Conservation (phyloP, 2,113 vertebrate genomes). For the Istiophorus platypterus region DNA sequence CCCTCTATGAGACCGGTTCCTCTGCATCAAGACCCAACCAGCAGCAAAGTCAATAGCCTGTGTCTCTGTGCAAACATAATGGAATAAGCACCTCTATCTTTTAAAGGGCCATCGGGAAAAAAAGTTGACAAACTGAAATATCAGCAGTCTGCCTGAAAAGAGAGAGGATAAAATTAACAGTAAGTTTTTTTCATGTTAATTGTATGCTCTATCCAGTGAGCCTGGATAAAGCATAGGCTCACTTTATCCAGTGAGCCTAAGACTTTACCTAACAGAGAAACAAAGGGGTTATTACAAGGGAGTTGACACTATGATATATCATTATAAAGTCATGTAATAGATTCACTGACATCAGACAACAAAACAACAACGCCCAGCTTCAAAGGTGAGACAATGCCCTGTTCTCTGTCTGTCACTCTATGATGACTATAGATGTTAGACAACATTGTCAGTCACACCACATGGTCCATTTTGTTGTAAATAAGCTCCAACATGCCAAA, state of each 20-base stretch:
- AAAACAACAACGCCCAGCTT: slow-evolving; percentile 49
- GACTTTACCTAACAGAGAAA: slow-evolving; percentile 12
- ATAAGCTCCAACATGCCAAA: slow-evolving; percentile 14
- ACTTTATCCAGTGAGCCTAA: no score
- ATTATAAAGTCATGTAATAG: slow-evolving; percentile 53
- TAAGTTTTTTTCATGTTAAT: slow-evolving; percentile 15
- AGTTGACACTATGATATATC: slow-evolving; percentile 37
- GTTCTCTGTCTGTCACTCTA: slow-evolving; percentile 12
- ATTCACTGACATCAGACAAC: slow-evolving; percentile 48
- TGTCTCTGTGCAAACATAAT: slow-evolving; percentile 32
- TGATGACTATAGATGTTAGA: slow-evolving; percentile 35
- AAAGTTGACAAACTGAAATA: slow-evolving; percentile 27
- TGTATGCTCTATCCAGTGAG: no score
- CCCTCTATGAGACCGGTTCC: slow-evolving; percentile 77
- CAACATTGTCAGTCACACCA: slow-evolving; percentile 37
- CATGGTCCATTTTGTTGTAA: slow-evolving; percentile 34
- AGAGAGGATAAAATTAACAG: slow-evolving; percentile 12
- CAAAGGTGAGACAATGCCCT: slow-evolving; percentile 30
- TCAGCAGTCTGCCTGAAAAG: slow-evolving; percentile 3
- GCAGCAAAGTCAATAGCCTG: slow-evolving; percentile 25
- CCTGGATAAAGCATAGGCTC: no score
- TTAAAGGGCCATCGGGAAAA: slow-evolving; percentile 9
- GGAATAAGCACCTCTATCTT: slow-evolving; percentile 5
- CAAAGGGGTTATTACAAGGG: slow-evolving; percentile 36
- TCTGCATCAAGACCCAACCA: slow-evolving; percentile 60